Evolutionary conservation across 1,140 invertebrate species (phyloP).

Genomic region (Ylistrum balloti): DNA sequence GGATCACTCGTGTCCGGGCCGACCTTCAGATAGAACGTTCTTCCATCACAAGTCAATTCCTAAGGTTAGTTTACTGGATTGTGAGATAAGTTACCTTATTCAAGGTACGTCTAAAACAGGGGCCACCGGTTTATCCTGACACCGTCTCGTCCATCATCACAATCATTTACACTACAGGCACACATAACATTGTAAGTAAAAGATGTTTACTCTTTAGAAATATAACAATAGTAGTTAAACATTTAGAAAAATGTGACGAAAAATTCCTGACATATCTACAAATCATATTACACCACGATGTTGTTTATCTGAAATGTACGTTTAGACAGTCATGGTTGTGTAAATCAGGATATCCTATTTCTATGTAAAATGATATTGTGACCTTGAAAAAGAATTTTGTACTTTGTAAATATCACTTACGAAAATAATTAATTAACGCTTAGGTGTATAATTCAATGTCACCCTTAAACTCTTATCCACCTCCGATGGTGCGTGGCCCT

Average conservation of each 20-base stretch:
- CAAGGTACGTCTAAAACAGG: no score
- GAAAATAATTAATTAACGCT: neutral
- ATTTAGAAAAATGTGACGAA: neutral
- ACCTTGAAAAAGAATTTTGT: neutral
- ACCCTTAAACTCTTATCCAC: no score
- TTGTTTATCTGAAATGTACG: neutral
- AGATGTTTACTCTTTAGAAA: neutral
- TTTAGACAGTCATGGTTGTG: neutral
- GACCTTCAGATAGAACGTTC: no score
- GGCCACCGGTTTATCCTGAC: neutral
- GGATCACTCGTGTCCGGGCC: no score
- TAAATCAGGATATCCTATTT: neutral
- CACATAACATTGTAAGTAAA: no score
- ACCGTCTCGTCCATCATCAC: neutral
- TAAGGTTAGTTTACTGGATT: no score
- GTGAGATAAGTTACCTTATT: no score
- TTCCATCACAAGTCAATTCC: no score
- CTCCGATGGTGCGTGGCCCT: no score
- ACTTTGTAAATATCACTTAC: neutral
- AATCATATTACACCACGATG: slow-evolving; percentile 5
- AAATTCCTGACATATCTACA: neutral
- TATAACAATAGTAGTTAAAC: neutral
- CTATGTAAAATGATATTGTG: neutral
- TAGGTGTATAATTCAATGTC: no score
- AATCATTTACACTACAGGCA: neutral